Base-by-base conservation (phyloP, 2,113 vertebrate genomes). In the Urocitellus parryii region DNA sequence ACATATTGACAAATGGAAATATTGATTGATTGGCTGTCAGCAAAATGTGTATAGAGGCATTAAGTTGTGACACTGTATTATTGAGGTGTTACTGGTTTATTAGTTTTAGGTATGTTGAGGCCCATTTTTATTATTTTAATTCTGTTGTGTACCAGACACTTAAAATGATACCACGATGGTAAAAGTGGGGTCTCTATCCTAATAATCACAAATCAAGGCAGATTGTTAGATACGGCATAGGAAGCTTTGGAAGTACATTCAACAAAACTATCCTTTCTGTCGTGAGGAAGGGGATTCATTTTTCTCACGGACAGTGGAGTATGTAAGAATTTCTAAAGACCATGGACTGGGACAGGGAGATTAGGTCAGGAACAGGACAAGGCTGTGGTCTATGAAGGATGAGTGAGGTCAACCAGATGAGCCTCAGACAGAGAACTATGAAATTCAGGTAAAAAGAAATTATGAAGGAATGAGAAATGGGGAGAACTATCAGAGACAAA, bases 81-180 rank as follows among this genome's bases (percentile, higher is more conserved):
- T 32, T 39, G 18, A 90, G 56, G 12, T 22, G n/a, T 7, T 17
- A n/a, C 25, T 72, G 32, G 25, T 25, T 56, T 84, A 37, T 77
- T 76, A 63, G 9, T 61, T 80, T 61, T 45, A 74, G 20, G 14
- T 88, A 32, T 76, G 80, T 76, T 32, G 29, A 72, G 83, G 56
- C 86, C 70, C 45, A 67, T n/a, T 82, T 85, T 88, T 25, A 27
- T 82, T 93, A 24, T 77, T 87, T 90, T 79, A 25, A 88, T 84
- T 91, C 39, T 58, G 2, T 39, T 65, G 24, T 37, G 8, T 39
- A 73, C 3, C 20, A 79, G 8, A 29, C 77, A 32, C 58, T 89
- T 56, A 81, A 68, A 51, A 25, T 10, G 61, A 25, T 76, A n/a
- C 51, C 16, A 1, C 34, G 18, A 39, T 81, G 45, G 51, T 42